phyloP scores from a whole-genome alignment of 2,797 vertebrate genomes.

The Rhinogobio ventralis region DNA sequence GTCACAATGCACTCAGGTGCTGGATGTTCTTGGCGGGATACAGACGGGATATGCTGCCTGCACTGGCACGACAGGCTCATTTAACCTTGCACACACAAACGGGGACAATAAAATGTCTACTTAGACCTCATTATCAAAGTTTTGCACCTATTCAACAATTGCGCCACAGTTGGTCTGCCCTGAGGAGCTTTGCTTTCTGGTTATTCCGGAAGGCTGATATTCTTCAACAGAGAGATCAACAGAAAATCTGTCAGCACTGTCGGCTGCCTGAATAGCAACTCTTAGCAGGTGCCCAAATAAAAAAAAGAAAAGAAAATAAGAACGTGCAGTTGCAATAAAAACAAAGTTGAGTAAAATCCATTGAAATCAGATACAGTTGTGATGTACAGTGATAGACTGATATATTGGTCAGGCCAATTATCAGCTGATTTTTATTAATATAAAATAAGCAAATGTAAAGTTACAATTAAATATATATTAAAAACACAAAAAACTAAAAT shows the following conservation, averaged over 20 bases:
- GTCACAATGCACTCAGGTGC: conserved; percentile 55
- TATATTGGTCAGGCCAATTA: not conserved
- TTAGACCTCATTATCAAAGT: conserved; percentile 29
- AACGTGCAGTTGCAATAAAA: not conserved
- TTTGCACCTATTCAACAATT: conserved; percentile 9
- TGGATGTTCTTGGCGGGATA: conserved; percentile 7
- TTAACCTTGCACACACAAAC: conserved; percentile 21
- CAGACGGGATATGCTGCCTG: not conserved
- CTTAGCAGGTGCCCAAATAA: not conserved
- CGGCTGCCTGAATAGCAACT: conserved; percentile 2
- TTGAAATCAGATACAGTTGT: not conserved
- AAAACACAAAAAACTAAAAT: too few relatives aligned
- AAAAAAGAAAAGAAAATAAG: not conserved
- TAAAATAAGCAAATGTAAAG: not conserved
- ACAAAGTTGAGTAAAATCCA: not conserved
- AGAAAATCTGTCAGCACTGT: conserved; percentile 16
- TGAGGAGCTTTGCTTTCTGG: conserved; percentile 37
- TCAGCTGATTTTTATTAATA: not conserved
- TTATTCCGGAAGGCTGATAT: conserved; percentile 41
- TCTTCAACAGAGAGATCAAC: conserved; percentile 10
- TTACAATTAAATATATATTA: not conserved
- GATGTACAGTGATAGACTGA: not conserved
- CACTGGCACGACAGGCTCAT: not conserved
- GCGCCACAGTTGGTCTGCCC: not conserved
- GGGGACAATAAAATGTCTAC: conserved; percentile 18